Evolutionary conservation across 1,140 invertebrate species (phyloP).

Genomic region (Drosophila simulans): DNA sequence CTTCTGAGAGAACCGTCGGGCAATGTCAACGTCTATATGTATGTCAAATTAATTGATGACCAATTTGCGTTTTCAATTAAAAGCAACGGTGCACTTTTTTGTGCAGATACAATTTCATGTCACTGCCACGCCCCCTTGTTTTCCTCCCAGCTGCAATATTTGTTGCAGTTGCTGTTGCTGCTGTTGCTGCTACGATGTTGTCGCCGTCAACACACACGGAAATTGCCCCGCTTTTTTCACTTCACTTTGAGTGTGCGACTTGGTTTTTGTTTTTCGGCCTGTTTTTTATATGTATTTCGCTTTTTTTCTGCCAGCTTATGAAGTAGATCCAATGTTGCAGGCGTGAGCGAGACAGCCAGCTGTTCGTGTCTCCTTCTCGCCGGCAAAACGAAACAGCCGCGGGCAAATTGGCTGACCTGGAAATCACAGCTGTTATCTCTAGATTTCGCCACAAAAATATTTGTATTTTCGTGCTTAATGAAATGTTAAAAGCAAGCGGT

Average conservation of each 20-base stretch:
- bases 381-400: slow-evolving; percentile 8
- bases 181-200: slow-evolving; percentile 29
- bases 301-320: slow-evolving; percentile 35
- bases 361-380: background rate
- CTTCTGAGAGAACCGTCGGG: background rate
- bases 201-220: slow-evolving; percentile 67
- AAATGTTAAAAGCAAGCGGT: background rate
- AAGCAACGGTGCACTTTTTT: slow-evolving; percentile 73
- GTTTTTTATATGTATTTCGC: slow-evolving; percentile 2
- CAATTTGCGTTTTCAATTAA: slow-evolving; percentile 83
- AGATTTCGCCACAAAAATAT: background rate
- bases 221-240: slow-evolving; percentile 57
- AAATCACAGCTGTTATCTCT: slow-evolving; percentile 27
- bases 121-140: slow-evolving; percentile 14
- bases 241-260: slow-evolving; percentile 15
- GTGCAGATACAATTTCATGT: slow-evolving; percentile 68
- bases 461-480: background rate
- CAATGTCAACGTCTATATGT: slow-evolving; percentile 67
- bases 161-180: slow-evolving; percentile 28
- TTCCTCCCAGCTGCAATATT: slow-evolving; percentile 35
- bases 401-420: slow-evolving; percentile 3
- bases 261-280: slow-evolving; percentile 11
- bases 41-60: slow-evolving; percentile 83
- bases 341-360: slow-evolving; percentile 2
- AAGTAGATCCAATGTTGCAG: slow-evolving; percentile 10